Percentiles rank a stretch among this genome's conserved stretches.
These are phyloP conservation scores for Epinotia demarniana DNA, from an alignment of 2,888 invertebrate genomes.

Conservation along the genomic window DNA sequence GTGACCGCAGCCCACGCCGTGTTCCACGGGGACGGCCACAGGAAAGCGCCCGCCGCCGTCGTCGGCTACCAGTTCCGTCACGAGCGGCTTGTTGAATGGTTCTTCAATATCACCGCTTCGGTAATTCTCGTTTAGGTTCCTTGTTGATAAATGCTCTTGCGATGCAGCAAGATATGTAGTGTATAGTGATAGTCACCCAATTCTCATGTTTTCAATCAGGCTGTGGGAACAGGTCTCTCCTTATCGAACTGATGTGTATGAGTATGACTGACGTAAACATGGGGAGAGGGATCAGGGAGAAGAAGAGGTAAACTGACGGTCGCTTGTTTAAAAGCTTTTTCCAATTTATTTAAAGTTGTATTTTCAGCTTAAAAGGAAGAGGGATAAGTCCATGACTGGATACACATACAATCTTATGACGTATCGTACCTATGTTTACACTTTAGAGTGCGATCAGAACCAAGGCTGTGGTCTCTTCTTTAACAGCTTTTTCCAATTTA, in stretches of 20 bases:
- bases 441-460: constrained; percentile 77
- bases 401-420: neutral
- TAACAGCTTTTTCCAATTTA: too few relatives aligned
- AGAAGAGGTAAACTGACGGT: too few relatives aligned
- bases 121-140: constrained; percentile 71
- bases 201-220: too few relatives aligned
- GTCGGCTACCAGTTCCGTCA: constrained; percentile 93
- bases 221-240: too few relatives aligned
- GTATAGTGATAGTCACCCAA: too few relatives aligned
- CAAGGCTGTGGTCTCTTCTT: constrained; percentile 63
- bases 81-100: constrained; percentile 89
- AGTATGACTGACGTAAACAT: too few relatives aligned
- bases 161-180: too few relatives aligned
- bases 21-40: constrained; percentile 86
- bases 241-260: too few relatives aligned
- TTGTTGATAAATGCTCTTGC: neutral
- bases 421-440: neutral
- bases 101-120: constrained; percentile 91
- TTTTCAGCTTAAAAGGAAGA: too few relatives aligned
- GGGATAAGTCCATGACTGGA: neutral
- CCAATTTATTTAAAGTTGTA: too few relatives aligned
- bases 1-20: constrained; percentile 95
- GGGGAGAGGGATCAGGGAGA: too few relatives aligned
- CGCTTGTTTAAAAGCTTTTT: too few relatives aligned
- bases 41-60: constrained; percentile 87